A percentile compares a stretch with the other conserved stretches of the same genome.
Evolutionary conservation across 2,888 invertebrate genomes (phyloP).

Genomic region (Listrodromus nycthemerus): DNA sequence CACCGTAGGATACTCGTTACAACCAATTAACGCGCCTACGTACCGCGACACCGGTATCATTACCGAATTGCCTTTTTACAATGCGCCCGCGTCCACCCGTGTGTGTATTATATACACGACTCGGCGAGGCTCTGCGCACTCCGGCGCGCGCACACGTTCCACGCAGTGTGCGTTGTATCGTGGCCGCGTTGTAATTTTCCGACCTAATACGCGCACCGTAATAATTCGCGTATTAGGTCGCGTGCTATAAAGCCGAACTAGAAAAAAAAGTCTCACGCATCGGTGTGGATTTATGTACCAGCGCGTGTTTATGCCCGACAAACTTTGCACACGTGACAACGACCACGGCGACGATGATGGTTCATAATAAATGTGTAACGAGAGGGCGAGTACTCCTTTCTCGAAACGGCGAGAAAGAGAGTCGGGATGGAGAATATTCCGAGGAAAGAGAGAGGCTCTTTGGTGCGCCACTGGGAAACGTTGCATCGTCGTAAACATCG

Average conservation of each 20-base stretch:
- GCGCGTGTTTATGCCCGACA: constrained; percentile 57
- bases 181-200: neutral
- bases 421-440: constrained; percentile 66
- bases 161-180: neutral
- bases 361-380: constrained; percentile 72
- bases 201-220: neutral
- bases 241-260: constrained; percentile 9
- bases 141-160: neutral
- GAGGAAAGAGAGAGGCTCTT: constrained; percentile 45
- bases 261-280: constrained; percentile 30
- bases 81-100: constrained; percentile 47
- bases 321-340: constrained; percentile 64
- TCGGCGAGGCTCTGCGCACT: neutral
- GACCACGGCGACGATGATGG: constrained; percentile 69
- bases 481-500: constrained; percentile 10
- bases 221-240: constrained; percentile 12
- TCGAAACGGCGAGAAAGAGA: constrained; percentile 59
- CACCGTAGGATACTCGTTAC: constrained; percentile 62
- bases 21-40: constrained; percentile 67
- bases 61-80: constrained; percentile 63
- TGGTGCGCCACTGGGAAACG: constrained; percentile 32
- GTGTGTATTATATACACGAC: constrained; percentile 8
- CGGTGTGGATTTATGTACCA: constrained; percentile 43
- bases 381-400: constrained; percentile 64
- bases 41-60: constrained; percentile 68